These are phyloP conservation scores for Galbula dea DNA, from an alignment of 2,113 vertebrate species.

Conservation along the genomic window DNA sequence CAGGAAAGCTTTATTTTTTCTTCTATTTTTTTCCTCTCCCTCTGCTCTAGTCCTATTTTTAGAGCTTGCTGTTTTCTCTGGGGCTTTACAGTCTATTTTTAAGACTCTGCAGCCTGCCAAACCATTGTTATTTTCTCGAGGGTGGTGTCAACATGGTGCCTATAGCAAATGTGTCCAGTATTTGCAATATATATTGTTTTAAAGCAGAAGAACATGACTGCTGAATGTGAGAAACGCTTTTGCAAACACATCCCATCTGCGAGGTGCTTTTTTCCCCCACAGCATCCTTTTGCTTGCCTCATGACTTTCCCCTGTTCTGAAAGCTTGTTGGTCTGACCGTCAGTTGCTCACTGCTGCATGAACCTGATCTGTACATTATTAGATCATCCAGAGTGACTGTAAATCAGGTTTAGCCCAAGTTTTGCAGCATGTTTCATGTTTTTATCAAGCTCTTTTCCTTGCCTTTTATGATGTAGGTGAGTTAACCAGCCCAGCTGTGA, in stretches of 20 bases:
- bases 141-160: neutral
- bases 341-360: slow-evolving; percentile 46
- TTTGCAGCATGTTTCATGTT: neutral
- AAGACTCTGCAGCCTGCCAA: slow-evolving; percentile 38
- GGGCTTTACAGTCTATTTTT: slow-evolving; percentile 64
- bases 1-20: neutral
- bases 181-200: neutral
- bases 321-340: neutral
- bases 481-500: neutral
- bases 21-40: neutral
- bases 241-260: neutral
- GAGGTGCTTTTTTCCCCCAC: neutral
- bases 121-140: slow-evolving; percentile 42
- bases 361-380: slow-evolving; percentile 52
- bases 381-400: slow-evolving; percentile 45
- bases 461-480: neutral
- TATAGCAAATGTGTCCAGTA: neutral
- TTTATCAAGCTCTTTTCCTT: neutral
- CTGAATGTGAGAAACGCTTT: neutral
- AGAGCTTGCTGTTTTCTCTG: slow-evolving; percentile 37
- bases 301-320: slow-evolving; percentile 27
- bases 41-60: slow-evolving; percentile 54
- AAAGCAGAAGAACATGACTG: neutral
- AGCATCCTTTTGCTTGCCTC: neutral
- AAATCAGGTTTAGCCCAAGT: slow-evolving; percentile 14